Evolutionary conservation across 2,888 invertebrate genomes (phyloP).

Genomic region (Luffia ferchaultella): DNA sequence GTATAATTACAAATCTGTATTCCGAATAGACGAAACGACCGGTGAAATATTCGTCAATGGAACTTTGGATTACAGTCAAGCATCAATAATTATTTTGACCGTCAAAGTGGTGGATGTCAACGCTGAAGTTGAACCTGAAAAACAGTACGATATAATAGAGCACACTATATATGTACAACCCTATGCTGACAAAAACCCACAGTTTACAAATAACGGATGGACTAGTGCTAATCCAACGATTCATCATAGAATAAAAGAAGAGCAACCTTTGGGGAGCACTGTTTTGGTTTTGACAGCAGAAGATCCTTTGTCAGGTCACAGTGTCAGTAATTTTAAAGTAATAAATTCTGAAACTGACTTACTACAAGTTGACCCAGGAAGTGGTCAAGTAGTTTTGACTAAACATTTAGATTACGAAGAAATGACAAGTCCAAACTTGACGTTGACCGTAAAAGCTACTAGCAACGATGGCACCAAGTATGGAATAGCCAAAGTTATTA

Average conservation of each 20-base stretch:
- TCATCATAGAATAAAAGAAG: constrained; percentile 74
- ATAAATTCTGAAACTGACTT: constrained; percentile 62
- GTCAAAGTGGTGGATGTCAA: constrained; percentile 75
- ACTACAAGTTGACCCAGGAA: constrained; percentile 68
- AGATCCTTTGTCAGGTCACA: constrained; percentile 72
- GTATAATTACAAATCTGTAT: constrained; percentile 72
- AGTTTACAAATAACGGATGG: constrained; percentile 78
- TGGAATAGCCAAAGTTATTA: constrained; percentile 72
- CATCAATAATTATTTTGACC: constrained; percentile 77
- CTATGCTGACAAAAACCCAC: constrained; percentile 78
- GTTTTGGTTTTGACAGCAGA: constrained; percentile 74
- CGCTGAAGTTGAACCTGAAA: constrained; percentile 70
- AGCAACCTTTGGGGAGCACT: constrained; percentile 77
- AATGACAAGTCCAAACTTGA: constrained; percentile 65
- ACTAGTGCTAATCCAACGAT: constrained; percentile 73
- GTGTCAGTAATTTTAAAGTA: constrained; percentile 68
- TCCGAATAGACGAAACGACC: constrained; percentile 73
- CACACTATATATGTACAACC: constrained; percentile 82
- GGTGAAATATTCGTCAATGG: constrained; percentile 76
- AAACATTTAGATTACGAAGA: constrained; percentile 81
- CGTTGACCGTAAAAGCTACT: constrained; percentile 64
- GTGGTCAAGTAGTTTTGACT: constrained; percentile 78
- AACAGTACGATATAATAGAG: constrained; percentile 72
- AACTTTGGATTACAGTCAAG: constrained; percentile 74
- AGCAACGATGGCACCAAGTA: constrained; percentile 61